These are phyloP conservation scores for Casuarius casuarius DNA, from an alignment of 2,113 vertebrate genomes.

Conservation along the genomic window DNA sequence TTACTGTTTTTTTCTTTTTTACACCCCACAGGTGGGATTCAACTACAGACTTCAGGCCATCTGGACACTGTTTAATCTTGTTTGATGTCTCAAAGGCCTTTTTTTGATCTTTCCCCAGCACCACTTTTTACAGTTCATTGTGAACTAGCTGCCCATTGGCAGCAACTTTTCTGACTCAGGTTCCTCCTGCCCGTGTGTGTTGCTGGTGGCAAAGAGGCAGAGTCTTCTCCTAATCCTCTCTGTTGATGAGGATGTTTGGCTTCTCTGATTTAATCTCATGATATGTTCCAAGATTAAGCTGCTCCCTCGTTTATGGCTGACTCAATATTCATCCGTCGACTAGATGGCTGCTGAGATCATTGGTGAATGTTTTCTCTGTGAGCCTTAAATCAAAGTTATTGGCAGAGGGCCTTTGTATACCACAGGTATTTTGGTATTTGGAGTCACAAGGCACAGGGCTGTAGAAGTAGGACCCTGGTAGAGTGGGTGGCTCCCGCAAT, in stretches of 20 bases:
- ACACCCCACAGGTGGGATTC: not conserved
- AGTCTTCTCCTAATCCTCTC: not conserved
- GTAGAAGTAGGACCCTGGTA: not conserved
- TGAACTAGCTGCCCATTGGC: not conserved
- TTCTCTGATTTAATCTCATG: not conserved
- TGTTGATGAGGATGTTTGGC: slow-evolving; percentile 10
- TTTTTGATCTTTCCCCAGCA: not conserved
- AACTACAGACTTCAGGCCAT: not conserved
- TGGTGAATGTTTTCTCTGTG: not conserved
- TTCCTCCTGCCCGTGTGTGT: not conserved
- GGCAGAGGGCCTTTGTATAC: not conserved
- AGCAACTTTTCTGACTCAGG: not conserved
- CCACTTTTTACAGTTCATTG: not conserved
- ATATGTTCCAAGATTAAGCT: not conserved
- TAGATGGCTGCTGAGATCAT: not conserved
- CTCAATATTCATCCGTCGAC: not conserved
- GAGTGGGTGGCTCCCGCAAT: not conserved
- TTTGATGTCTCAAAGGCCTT: not conserved
- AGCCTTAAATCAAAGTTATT: not conserved
- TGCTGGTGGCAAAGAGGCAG: not conserved
- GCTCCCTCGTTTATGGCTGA: slow-evolving; percentile 5
- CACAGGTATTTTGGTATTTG: not conserved
- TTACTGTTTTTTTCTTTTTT: not conserved
- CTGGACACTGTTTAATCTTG: not conserved
- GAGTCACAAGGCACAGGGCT: not conserved